Conservation (phyloP, 1,140 invertebrate species). For the Lucilia cuprina region DNA sequence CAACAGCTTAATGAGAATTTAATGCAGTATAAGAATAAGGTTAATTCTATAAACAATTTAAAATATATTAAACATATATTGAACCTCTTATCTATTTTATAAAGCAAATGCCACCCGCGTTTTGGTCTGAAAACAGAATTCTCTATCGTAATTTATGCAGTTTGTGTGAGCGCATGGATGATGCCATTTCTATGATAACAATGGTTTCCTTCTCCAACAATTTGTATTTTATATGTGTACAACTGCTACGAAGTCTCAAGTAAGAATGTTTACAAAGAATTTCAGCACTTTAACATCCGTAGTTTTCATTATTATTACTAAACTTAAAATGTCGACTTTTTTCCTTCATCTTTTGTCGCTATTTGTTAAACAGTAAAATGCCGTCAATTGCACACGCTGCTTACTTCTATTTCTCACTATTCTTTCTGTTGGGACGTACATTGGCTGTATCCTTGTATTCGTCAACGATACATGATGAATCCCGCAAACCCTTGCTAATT, state of each 20-base stretch:
- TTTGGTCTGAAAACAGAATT: conserved; percentile 54
- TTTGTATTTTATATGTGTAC: conserved; percentile 60
- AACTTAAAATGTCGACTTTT: neutral
- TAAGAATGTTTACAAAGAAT: conserved; percentile 38
- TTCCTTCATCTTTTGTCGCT: too few relatives aligned
- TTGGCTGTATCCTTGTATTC: conserved; percentile 69
- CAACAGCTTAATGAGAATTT: conserved; percentile 56
- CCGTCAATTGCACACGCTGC: conserved; percentile 56
- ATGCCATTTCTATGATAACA: conserved; percentile 58
- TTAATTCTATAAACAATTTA: too few relatives aligned
- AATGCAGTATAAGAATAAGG: conserved; percentile 56
- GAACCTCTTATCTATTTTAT: too few relatives aligned
- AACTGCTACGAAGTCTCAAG: conserved; percentile 56
- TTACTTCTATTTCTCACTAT: conserved; percentile 73
- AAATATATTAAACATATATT: too few relatives aligned
- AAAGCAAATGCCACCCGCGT: conserved; percentile 52
- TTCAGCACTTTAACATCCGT: neutral
- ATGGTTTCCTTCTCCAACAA: conserved; percentile 61
- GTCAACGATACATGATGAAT: conserved; percentile 71
- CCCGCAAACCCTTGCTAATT: conserved; percentile 66
- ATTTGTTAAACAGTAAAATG: conserved; percentile 50
- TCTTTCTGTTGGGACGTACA: conserved; percentile 69
- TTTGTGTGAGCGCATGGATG: conserved; percentile 53
- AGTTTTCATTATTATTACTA: neutral
- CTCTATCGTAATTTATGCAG: conserved; percentile 58